Base-by-base conservation (phyloP, 2,113 vertebrate species). In the Elaphurus davidianus region DNA sequence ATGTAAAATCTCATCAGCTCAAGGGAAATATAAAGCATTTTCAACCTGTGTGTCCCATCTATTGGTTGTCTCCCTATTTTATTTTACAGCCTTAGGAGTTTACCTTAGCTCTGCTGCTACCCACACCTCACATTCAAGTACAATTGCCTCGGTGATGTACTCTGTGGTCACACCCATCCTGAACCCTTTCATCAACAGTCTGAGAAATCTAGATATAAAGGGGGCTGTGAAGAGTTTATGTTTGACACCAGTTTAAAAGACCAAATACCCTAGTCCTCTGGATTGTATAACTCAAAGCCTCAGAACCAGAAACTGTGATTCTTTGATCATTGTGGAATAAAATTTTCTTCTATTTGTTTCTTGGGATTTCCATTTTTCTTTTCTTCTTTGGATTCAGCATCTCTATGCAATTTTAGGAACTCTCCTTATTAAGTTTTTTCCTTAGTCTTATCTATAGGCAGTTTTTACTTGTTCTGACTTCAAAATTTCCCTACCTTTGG, bases 201-300 rank as follows among this genome's bases (percentile, higher is more conserved):
- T 71, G n/a, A 71, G 17, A 19, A 71, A 71, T 11, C 1, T 15
- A 60, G 13, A 60, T 21, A 71, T 71, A 21, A 36, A 71, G 2
- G 4, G 64, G 17, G 64, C n/a, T 71, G 17, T 36, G 8, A 71
- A 36, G 33, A 36, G n/a, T n/a, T n/a, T n/a, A n/a, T n/a, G n/a
- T n/a, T n/a, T n/a, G n/a, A n/a, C n/a, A n/a, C n/a, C n/a, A n/a
- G n/a, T 21, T 19, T 67, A 21, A 67, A 19, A 67, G 33, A 19
- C 8, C 8, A 36, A 10, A 21, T 36, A n/a, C 3, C 3, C 16
- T 36, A 36, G 4, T 36, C 3, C 8, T 0, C 17, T 71, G 33
- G 64, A 36, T 21, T 30, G 28, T 2, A 15, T 30, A 60, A 30
- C 59, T 30, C 59, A 60, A 60, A 60, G 59, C 13, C 27, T 60